Evolutionary conservation across 1,140 invertebrate species (phyloP), one percentile per base, ranked within the genome.

Genomic region (Antheraea pernyi): DNA sequence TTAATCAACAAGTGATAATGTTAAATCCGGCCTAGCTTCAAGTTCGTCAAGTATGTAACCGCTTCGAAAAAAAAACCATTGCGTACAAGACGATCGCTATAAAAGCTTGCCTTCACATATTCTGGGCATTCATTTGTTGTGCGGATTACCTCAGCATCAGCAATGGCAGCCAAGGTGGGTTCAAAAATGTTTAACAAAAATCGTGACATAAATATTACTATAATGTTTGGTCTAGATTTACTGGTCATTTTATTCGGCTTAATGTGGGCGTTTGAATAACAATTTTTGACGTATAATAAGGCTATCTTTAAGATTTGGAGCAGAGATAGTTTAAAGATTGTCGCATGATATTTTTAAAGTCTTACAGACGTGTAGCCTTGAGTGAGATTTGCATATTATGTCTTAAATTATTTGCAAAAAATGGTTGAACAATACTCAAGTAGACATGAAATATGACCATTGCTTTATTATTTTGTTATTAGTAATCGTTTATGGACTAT

Each of bases 141-240:
- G 72, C 74, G 70, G 62, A 77, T 71, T 74, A 73, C 72, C 72
- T 72, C 65, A 74, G 74, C 61, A 73, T 71, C 69, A 71, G 69
- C 72, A 80, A 85, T 85, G 83, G 79, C 79, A 80, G 81, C 79
- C 75, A 85, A 85, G 82, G 83, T 85, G 76, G 42, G 71, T 63
- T 36, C 30, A 5, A 58, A 19, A n/a, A 37, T 42, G 7, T 42
- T 42, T 42, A 36, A 30, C 60, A 30, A 61, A 36, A 61, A 61
- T 61, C 13, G 19, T 61, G 60, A 61, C 19, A 13, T 22, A 7
- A 61, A 61, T 61, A 61, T 36, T 61, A 36, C 13, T 9, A 36
- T 11, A 61, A 7, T 30, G 5, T 61, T 22, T 61, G n/a, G 11
- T 36, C 60, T 22, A 22, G 19, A 22, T 61, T 61, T 22, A 8